Percentiles rank a stretch among this genome's conserved stretches.
Evolutionary conservation across 2,113 vertebrate species (phyloP).

Genomic region (Eulemur macaco): DNA sequence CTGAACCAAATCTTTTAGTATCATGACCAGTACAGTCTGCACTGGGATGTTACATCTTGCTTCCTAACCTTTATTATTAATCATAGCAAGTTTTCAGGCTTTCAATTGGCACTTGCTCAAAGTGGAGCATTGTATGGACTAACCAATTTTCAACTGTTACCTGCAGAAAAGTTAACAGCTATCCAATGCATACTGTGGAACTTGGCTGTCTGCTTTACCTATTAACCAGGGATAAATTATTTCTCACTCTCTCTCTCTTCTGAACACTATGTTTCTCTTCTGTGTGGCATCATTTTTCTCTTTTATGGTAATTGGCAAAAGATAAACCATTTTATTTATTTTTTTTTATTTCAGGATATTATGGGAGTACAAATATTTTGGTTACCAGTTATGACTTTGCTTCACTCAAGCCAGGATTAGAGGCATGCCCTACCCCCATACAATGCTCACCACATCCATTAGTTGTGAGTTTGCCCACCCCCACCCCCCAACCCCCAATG

Average conservation of each 20-base stretch:
- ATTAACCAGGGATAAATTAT: not conserved
- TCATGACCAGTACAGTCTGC: not conserved
- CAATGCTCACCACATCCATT: too few species aligned
- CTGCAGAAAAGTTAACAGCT: not conserved
- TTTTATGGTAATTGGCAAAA: not conserved
- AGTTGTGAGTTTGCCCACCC: too few species aligned
- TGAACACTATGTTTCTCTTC: not conserved
- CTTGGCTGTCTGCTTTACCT: not conserved
- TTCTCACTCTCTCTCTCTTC: not conserved
- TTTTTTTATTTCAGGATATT: too few species aligned
- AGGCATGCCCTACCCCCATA: too few species aligned
- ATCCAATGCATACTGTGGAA: not conserved
- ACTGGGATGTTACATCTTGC: not conserved
- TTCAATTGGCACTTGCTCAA: not conserved
- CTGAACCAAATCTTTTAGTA: not conserved
- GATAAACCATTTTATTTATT: not conserved
- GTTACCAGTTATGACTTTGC: too few species aligned
- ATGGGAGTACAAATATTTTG: too few species aligned
- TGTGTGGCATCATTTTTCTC: not conserved
- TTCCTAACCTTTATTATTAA: not conserved
- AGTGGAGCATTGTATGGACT: not conserved
- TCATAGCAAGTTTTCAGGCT: not conserved
- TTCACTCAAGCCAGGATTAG: too few species aligned
- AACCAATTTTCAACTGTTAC: not conserved
- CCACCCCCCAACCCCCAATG: too few species aligned